Percentiles rank a stretch among this genome's conserved stretches.
phyloP scores from a whole-genome alignment of 2,888 invertebrate genomes.

The Chrysomela aeneicollis region DNA sequence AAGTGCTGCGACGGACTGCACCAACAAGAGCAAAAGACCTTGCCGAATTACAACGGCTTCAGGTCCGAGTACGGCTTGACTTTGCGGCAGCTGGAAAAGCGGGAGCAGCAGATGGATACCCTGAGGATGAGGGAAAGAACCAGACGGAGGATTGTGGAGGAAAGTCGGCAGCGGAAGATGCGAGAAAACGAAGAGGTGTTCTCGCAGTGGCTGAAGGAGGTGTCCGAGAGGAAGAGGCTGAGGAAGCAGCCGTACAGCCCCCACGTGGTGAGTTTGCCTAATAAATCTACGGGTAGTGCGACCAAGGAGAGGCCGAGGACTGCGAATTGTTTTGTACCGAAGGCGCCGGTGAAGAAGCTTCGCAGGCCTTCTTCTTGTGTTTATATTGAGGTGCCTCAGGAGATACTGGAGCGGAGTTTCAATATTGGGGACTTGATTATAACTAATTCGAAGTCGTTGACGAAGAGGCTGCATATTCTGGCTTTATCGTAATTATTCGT shows the following conservation, averaged over 20 bases:
- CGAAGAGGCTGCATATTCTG: constrained; percentile 47
- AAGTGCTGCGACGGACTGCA: constrained; percentile 61
- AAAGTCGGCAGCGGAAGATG: constrained; percentile 53
- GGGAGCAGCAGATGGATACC: constrained; percentile 58
- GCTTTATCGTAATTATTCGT: constrained; percentile 8
- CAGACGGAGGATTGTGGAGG: constrained; percentile 60
- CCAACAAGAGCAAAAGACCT: constrained; percentile 50
- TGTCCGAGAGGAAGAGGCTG: constrained; percentile 39
- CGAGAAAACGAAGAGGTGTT: constrained; percentile 65
- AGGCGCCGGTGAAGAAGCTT: constrained; percentile 44
- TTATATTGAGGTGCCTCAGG: constrained; percentile 54
- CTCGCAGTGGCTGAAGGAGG: constrained; percentile 63
- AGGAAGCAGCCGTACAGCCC: constrained; percentile 39
- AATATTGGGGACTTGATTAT: constrained; percentile 53
- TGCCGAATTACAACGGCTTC: constrained; percentile 65
- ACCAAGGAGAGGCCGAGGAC: constrained; percentile 53
- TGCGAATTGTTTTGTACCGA: constrained; percentile 49
- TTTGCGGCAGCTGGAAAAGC: constrained; percentile 60
- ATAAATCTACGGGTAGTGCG: constrained; percentile 36
- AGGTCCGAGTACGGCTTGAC: constrained; percentile 66
- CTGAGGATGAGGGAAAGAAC: constrained; percentile 60
- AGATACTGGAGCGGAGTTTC: constrained; percentile 51
- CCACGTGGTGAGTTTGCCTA: constrained; percentile 45
- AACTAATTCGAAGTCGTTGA: constrained; percentile 44
- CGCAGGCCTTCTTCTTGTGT: constrained; percentile 53